Base-by-base conservation (phyloP, 2,888 invertebrate species). In the Fissipunctia ypsillon region DNA sequence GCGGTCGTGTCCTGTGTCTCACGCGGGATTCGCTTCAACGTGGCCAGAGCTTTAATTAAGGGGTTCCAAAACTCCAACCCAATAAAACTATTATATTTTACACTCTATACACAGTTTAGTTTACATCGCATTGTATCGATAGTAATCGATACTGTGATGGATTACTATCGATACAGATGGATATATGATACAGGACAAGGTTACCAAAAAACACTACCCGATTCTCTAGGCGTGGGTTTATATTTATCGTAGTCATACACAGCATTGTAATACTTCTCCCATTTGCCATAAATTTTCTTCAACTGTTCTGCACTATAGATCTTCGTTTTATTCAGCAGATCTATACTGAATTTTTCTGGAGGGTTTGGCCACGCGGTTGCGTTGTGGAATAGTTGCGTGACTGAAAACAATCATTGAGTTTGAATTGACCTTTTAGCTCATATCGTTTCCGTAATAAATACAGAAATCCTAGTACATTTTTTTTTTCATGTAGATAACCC, bases 151-250 rank as follows among this genome's bases (percentile, higher is more conserved):
- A 45, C 28, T 63, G 14, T 45, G 22, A 45, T 22, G 4, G 4
- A 43, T 43, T 22, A 22, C 22, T 28, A 61, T 28, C 43, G 4
- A 22, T 14, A 43, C 19, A 41, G 12, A 4, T 22, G 14, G 5
- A 63, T 43, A 22, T 4, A 31, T 31, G 9, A 64, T n/a, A 48
- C 22, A 28, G 16, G n/a, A 31, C 10, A n/a, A 48, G n/a, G 16
- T 64, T 6, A 31, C 3, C 9, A 28, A 38, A 52, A 59, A 19
- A 38, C 9, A 52, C 22, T 69, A 93, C 93, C 92, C 43, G 93
- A 93, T 56, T 86, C 72, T 5, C 75, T 31, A 0, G 93, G 91
- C 48, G 64, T 80, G 0, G 93, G 93, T 22, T 60, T 69, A 76
- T 85, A 88, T 16, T 59, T 75, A 0, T 84, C 73, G 5, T 81